Evolutionary conservation across 2,888 invertebrate species (phyloP).

Genomic region (Rhagium mordax): DNA sequence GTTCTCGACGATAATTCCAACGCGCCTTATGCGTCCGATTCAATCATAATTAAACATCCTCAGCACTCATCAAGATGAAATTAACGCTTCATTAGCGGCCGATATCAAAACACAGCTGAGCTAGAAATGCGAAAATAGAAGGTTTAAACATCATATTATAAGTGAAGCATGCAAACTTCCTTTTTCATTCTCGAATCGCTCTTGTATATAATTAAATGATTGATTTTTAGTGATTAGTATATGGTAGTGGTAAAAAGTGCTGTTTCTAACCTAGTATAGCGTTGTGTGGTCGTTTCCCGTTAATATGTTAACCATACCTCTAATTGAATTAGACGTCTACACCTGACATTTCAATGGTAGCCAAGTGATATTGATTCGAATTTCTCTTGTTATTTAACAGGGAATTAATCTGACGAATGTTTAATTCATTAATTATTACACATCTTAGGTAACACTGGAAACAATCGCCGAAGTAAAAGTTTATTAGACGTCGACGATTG

Average conservation of each 20-base stretch:
- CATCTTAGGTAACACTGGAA: background rate
- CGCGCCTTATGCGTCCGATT: conserved; percentile 11
- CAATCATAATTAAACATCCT: conserved; percentile 30
- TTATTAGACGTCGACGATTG: background rate
- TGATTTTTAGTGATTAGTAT: conserved; percentile 39
- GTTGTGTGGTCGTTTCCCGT: conserved; percentile 45
- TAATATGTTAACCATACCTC: conserved; percentile 29
- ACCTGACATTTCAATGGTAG: conserved; percentile 27
- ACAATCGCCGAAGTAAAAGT: background rate
- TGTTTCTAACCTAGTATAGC: conserved; percentile 37
- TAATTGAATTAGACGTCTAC: conserved; percentile 32
- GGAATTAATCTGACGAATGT: background rate
- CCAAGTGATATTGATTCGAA: conserved; percentile 1
- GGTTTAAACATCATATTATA: conserved; percentile 15
- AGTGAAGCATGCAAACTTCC: conserved; percentile 31
- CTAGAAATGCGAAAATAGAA: conserved; percentile 27
- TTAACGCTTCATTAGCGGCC: conserved; percentile 35
- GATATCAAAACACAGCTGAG: conserved; percentile 34
- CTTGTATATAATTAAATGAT: conserved; percentile 39
- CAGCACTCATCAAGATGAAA: conserved; percentile 24
- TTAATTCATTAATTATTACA: background rate
- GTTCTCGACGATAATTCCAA: too few relatives aligned
- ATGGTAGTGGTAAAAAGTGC: conserved; percentile 34
- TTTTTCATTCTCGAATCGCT: conserved; percentile 29
- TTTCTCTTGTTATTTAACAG: background rate